phyloP scores from a whole-genome alignment of 2,888 invertebrate species.

The Punctoribates punctum region DNA sequence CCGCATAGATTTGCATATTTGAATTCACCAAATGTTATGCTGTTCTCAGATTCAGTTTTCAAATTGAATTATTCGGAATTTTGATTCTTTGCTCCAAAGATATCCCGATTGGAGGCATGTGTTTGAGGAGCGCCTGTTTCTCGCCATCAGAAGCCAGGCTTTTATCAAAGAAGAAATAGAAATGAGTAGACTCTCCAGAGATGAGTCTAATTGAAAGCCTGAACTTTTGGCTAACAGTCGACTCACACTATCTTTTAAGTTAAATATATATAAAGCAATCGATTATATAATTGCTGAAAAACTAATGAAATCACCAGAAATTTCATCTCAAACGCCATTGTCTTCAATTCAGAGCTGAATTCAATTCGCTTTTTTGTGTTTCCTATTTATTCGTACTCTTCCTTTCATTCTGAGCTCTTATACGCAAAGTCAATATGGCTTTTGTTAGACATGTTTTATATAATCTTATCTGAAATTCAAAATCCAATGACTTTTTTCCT shows the following conservation, averaged over 20 bases:
- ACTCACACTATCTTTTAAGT: not conserved
- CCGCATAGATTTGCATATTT: not conserved
- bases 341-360: not conserved
- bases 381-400: not conserved
- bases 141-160: not conserved
- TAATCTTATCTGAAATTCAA: no score
- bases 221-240: not conserved
- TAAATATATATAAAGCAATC: slow-evolving; percentile 3
- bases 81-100: not conserved
- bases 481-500: no score
- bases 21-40: not conserved
- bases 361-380: slow-evolving; percentile 1
- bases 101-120: not conserved
- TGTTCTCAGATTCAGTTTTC: not conserved
- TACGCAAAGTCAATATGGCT: not conserved
- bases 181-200: no score
- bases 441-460: no score
- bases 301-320: not conserved
- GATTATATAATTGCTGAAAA: slow-evolving; percentile 9
- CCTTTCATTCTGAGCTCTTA: not conserved
- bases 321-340: not conserved
- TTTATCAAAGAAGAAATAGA: no score
- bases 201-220: no score
- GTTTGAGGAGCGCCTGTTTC: not conserved
- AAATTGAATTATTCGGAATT: not conserved